phyloP scores from a whole-genome alignment of 2,888 invertebrate genomes.

The Bombylius discolor region DNA sequence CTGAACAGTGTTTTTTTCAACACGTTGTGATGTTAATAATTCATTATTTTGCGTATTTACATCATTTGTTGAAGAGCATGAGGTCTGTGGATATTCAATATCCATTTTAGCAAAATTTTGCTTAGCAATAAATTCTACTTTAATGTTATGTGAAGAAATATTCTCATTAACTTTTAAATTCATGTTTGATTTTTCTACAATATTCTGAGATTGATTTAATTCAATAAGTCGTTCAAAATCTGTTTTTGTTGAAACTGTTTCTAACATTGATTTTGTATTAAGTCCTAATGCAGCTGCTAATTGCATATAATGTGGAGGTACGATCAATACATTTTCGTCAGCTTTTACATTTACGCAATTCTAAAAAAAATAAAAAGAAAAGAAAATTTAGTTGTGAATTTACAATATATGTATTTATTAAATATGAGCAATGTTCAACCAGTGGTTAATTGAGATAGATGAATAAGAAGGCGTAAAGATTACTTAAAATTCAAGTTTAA shows the following conservation, averaged over 20 bases:
- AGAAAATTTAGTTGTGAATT: not conserved
- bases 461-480: no score
- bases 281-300: constrained; percentile 39
- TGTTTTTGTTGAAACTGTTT: constrained; percentile 29
- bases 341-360: constrained; percentile 2
- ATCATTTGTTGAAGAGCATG: constrained; percentile 19
- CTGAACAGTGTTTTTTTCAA: no score
- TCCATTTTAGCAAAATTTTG: not conserved
- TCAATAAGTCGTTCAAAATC: constrained; percentile 33
- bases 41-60: no score
- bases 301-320: constrained; percentile 47
- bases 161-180: not conserved
- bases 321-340: constrained; percentile 39
- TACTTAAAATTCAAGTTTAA: no score
- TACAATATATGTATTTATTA: not conserved
- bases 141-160: not conserved
- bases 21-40: no score
- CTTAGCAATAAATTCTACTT: not conserved
- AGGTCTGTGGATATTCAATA: constrained; percentile 3
- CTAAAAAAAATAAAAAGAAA: constrained; percentile 2
- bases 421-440: not conserved
- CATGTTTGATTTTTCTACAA: not conserved
- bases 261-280: constrained; percentile 29
- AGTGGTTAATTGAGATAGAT: not conserved
- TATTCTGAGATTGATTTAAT: constrained; percentile 17